Evolutionary conservation across 2,797 vertebrate genomes (phyloP).

Genomic region (Echiichthys vipera): DNA sequence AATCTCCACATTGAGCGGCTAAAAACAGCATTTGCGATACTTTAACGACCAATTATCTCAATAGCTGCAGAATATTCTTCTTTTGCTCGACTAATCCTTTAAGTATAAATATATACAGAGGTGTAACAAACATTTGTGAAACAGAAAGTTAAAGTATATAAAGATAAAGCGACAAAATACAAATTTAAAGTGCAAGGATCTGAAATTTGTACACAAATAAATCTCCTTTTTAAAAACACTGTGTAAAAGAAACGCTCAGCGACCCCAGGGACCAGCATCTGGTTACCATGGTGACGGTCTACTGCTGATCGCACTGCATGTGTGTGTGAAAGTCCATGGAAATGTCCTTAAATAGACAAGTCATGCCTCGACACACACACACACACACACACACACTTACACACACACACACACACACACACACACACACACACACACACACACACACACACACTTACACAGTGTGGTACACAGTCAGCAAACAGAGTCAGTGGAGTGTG

Average conservation of each 20-base stretch:
- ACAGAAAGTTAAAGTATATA: not conserved
- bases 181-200: too few species aligned
- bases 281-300: constrained; percentile 49
- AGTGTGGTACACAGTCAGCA: constrained; percentile 28
- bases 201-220: too few species aligned
- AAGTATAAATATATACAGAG: too few species aligned
- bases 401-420: constrained; percentile 27
- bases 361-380: constrained; percentile 57
- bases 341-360: constrained; percentile 72
- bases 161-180: not conserved
- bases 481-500: constrained; percentile 65
- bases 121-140: too few species aligned
- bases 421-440: constrained; percentile 23
- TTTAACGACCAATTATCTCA: too few species aligned
- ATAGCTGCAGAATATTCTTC: too few species aligned
- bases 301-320: constrained; percentile 12
- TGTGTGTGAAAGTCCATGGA: constrained; percentile 42
- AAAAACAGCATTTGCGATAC: too few species aligned
- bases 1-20: too few species aligned
- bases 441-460: constrained; percentile 22
- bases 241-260: not conserved
- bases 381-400: constrained; percentile 19
- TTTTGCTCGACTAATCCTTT: too few species aligned
- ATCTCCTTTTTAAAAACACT: not conserved
- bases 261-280: constrained; percentile 45